phyloP scores from a whole-genome alignment of 2,113 vertebrate genomes.

The Syngnathus typhle region DNA sequence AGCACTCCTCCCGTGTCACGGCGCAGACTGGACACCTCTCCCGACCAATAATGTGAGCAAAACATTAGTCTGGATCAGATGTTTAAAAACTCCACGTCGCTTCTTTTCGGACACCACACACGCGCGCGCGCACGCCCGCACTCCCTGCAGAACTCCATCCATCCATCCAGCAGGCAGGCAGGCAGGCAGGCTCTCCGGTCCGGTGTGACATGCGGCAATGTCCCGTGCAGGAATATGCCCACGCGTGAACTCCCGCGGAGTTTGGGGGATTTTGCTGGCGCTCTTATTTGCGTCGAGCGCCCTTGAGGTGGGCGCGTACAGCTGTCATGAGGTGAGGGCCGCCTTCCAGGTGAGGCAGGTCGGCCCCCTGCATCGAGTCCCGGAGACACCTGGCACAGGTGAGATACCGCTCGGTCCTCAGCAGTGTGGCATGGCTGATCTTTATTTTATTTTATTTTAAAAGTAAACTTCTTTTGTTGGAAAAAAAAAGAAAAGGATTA shows the following conservation, averaged over 20 bases:
- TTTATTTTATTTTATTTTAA: too few relatives aligned
- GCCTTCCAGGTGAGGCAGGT: constrained; percentile 85
- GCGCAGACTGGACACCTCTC: constrained; percentile 44
- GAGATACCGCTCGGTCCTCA: constrained; percentile 44
- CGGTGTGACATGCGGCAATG: constrained; percentile 74
- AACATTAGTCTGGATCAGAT: constrained; percentile 46
- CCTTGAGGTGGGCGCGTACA: constrained; percentile 67
- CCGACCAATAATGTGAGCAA: constrained; percentile 61
- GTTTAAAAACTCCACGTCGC: constrained; percentile 36
- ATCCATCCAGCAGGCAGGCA: constrained; percentile 1
- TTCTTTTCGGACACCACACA: constrained; percentile 22
- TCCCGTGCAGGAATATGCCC: constrained; percentile 61
- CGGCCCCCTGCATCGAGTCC: constrained; percentile 79
- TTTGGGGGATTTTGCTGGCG: constrained; percentile 59
- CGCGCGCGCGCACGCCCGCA: not conserved
- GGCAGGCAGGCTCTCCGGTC: constrained; percentile 38
- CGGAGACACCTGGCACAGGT: constrained; percentile 83
- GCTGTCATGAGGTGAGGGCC: constrained; percentile 85
- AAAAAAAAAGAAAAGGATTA: too few relatives aligned
- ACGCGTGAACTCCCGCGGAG: constrained; percentile 62
- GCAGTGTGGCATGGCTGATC: not conserved
- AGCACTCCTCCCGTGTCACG: constrained; percentile 23
- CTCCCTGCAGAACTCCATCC: constrained; percentile 24
- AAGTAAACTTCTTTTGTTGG: too few relatives aligned
- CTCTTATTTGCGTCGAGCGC: constrained; percentile 53